Evolutionary conservation across 2,797 vertebrate species (phyloP).

Genomic region (Pipistrellus pipistrellus): DNA sequence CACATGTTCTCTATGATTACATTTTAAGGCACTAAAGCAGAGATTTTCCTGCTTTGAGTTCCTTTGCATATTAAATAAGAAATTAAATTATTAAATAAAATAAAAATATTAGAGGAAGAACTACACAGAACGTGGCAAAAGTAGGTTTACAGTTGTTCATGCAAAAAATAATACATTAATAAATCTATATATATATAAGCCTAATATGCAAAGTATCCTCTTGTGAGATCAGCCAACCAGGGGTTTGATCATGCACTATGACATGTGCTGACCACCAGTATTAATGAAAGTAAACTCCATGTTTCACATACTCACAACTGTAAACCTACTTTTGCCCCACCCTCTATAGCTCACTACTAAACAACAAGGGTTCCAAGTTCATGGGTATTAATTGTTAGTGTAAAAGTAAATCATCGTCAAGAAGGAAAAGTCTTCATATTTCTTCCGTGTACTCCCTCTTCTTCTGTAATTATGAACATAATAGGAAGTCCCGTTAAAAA

Average conservation of each 20-base stretch:
- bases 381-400: not conserved
- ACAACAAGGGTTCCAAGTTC: slow-evolving; percentile 36
- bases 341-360: not conserved
- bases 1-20: not conserved
- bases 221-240: too few species aligned
- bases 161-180: too few species aligned
- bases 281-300: too few species aligned
- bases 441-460: not conserved
- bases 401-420: not conserved
- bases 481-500: slow-evolving; percentile 55
- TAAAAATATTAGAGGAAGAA: not conserved
- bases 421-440: not conserved
- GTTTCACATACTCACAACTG: too few species aligned
- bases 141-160: not conserved
- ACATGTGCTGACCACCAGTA: too few species aligned
- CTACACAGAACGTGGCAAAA: not conserved
- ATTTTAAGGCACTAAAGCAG: not conserved
- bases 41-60: slow-evolving; percentile 9
- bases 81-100: slow-evolving; percentile 34
- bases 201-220: too few species aligned
- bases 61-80: slow-evolving; percentile 27
- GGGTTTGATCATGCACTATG: too few species aligned
- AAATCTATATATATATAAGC: too few species aligned
- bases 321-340: not conserved
- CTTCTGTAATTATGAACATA: slow-evolving; percentile 37